Base-by-base conservation (phyloP, 2,113 vertebrate genomes). In the Merops nubicus region DNA sequence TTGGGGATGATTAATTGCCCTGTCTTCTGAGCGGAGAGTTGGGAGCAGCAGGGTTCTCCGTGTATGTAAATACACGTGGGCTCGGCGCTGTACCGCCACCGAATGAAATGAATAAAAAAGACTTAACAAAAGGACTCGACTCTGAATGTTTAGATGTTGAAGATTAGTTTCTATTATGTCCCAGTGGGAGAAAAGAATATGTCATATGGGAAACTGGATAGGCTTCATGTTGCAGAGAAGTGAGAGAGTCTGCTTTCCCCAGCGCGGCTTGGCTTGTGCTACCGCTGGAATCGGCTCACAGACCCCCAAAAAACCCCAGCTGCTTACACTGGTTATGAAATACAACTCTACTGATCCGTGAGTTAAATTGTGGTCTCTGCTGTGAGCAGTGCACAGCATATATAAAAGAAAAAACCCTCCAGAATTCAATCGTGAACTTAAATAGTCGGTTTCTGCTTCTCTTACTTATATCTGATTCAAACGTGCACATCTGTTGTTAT, bases 1-100 rank as follows among this genome's bases (percentile, higher is more conserved):
- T 98, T 98, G 98, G 98, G 97, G 95, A 98, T 99, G 99, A 99
- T 99, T 99, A 99, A 99, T 99, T 99, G 98, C 98, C 98, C 98
- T 99, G 99, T 99, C 99, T 98, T 96, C 97, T 93, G 95, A 98
- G 98, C 97, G 3, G 98, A 98, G 98, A 97, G 98, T 98, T 96
- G 92, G 84, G 97, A 99, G 98, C 99, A 97, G 99, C 98, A 40
- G 99, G 99, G 99, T 98, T 98, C 99, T 98, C 97, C 91, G 97
- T 98, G 98, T 98, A 98, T 99, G 99, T 98, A 98, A 99, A 99
- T 98, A 98, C 96, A 98, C 98, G 98, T 98, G 97, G 98, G 98
- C 98, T 98, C 98, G 75, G 97, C 92, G 82, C 98, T 98, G 96
- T 69, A 94, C 92, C 16, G 1, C 96, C 93, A 33, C 96, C 12